Evolutionary conservation across 2,888 invertebrate genomes (phyloP).

Genomic region (Clunio marinus): DNA sequence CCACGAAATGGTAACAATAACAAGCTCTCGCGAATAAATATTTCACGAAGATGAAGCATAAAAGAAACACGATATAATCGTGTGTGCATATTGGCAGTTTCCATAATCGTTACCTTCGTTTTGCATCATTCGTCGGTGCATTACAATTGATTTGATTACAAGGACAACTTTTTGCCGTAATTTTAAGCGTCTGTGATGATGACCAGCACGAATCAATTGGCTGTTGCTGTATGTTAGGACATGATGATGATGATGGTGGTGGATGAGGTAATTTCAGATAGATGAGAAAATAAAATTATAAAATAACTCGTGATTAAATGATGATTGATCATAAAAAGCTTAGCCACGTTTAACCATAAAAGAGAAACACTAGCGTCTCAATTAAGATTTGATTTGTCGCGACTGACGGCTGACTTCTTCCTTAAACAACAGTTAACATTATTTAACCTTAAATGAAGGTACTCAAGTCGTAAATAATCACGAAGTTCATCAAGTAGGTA

Average conservation of each 20-base stretch:
- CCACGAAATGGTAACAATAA: too few relatives aligned
- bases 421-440: not conserved
- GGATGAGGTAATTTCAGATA: conserved; percentile 1
- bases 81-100: too few relatives aligned
- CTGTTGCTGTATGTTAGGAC: not conserved
- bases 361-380: not conserved
- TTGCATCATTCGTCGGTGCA: conserved; percentile 23
- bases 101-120: conserved; percentile 23
- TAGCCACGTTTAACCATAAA: not conserved
- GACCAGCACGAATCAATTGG: conserved; percentile 34
- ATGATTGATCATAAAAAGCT: conserved; percentile 4
- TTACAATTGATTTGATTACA: conserved; percentile 36
- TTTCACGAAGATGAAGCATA: not conserved
- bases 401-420: conserved; percentile 11
- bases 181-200: conserved; percentile 36
- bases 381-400: conserved; percentile 1
- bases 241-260: conserved; percentile 9
- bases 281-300: not conserved
- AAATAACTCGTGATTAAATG: conserved; percentile 9
- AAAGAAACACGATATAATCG: not conserved
- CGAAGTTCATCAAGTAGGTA: too few relatives aligned
- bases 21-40: not conserved
- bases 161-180: conserved; percentile 38
- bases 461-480: not conserved
- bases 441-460: not conserved